Evolutionary conservation across 2,797 vertebrate genomes (phyloP), one percentile per base, ranked within the genome.

Genomic region (Pangasius krempfi): DNA sequence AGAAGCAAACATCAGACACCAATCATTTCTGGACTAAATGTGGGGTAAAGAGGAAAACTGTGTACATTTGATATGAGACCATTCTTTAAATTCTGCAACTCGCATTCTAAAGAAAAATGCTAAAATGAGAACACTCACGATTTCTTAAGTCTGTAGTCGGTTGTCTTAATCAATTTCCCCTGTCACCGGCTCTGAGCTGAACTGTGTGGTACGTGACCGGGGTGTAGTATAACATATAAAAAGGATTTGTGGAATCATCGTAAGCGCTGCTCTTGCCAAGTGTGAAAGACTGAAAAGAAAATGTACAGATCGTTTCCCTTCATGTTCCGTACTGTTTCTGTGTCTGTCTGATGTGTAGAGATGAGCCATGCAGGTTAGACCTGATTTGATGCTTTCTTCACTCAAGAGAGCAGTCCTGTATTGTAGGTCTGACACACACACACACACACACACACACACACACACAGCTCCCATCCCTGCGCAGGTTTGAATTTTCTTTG

Each of bases 281-380:
- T 56, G 50, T 64, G 37, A 25, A 73, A 85, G 79, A 91, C 85
- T 22, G 84, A 75, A 88, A 91, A 87, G 92, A 88, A 92, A 76
- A 68, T 92, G 90, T 83, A n/a, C 13, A 47, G 30, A 20, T 18
- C 86, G 90, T 86, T 25, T 54, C 4, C 12, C 64, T 92, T 40
- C 93, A 84, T 91, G 89, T 86, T 91, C 14, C 12, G n/a, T 72
- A 85, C 37, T 70, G 62, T 60, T 81, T 56, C 3, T 44, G 27
- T 52, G 40, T 86, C 40, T 83, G 87, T 1, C 30, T 85, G 27
- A 30, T 52, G 54, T 1, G 2, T 89, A 68, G 5, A 33, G 44
- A 52, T 22, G 44, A 68, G 16, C 87, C 50, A 4, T 83, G 56
- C 54, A 88, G 47, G 27, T 73, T 86, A 70, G 83, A 70, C 27